Percentiles rank a stretch among this genome's conserved stretches.
These are phyloP conservation scores for Oscheius onirici DNA, from an alignment of 2,888 invertebrate genomes.

Conservation along the genomic window DNA sequence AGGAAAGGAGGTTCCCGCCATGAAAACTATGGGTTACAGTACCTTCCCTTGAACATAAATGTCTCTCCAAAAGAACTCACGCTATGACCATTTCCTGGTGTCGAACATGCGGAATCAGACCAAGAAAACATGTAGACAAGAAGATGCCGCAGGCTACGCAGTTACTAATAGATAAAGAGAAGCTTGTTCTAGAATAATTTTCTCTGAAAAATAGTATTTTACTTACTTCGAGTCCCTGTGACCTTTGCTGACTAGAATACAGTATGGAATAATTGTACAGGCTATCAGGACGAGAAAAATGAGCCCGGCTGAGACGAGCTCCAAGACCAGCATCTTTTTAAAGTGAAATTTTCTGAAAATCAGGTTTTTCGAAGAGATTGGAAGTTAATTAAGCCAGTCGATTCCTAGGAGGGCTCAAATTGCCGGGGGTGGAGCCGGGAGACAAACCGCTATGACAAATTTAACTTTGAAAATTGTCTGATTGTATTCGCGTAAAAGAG, in stretches of 20 bases:
- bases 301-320: slow-evolving; percentile 25
- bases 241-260: slow-evolving; percentile 19
- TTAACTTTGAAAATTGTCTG: too few relatives aligned
- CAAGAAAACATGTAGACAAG: slow-evolving; percentile 76
- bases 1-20: too few relatives aligned
- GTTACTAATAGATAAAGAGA: slow-evolving; percentile 58
- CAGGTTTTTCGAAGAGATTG: too few relatives aligned
- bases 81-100: slow-evolving; percentile 56
- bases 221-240: slow-evolving; percentile 16
- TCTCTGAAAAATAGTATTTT: not conserved
- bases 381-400: too few relatives aligned
- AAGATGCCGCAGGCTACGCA: slow-evolving; percentile 78
- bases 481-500: too few relatives aligned
- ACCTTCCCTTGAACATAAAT: too few relatives aligned
- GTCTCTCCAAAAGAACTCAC: slow-evolving; percentile 15
- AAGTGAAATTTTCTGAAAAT: too few relatives aligned
- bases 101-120: slow-evolving; percentile 76
- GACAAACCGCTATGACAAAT: too few relatives aligned
- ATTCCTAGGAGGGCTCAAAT: too few relatives aligned
- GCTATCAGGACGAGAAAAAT: slow-evolving; percentile 36
- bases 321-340: slow-evolving; percentile 16
- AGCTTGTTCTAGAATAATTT: not conserved
- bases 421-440: too few relatives aligned
- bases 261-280: slow-evolving; percentile 32
- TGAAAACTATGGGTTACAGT: too few relatives aligned